These are phyloP conservation scores for Maniola hyperantus DNA, from an alignment of 2,888 invertebrate species.

Conservation along the genomic window DNA sequence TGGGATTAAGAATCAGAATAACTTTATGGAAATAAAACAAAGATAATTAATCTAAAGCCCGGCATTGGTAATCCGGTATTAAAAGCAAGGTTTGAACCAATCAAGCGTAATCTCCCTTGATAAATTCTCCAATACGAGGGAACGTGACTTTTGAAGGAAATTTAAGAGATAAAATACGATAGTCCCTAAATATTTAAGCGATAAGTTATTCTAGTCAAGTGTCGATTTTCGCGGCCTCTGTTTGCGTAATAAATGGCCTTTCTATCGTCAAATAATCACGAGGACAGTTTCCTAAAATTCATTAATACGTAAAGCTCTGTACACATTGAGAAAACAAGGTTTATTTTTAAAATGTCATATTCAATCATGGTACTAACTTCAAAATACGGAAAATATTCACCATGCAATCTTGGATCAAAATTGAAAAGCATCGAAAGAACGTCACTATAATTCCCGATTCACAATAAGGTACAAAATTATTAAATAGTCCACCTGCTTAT, in stretches of 20 bases:
- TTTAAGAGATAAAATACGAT: constrained; percentile 30
- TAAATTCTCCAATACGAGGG: constrained; percentile 29
- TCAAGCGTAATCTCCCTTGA: constrained; percentile 25
- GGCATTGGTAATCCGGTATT: constrained; percentile 5
- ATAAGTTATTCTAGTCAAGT: constrained; percentile 33
- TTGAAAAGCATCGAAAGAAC: too few relatives aligned
- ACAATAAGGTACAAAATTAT: too few relatives aligned
- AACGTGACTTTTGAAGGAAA: constrained; percentile 35
- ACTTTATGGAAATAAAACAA: constrained; percentile 4
- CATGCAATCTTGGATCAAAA: too few relatives aligned
- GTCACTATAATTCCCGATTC: too few relatives aligned
- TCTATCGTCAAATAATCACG: constrained; percentile 6
- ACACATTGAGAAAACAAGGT: not conserved
- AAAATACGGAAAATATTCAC: too few relatives aligned
- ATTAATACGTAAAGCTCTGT: not conserved
- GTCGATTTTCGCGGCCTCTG: constrained; percentile 24
- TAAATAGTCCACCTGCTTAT: too few relatives aligned
- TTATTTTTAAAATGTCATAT: too few relatives aligned
- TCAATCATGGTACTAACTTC: too few relatives aligned
- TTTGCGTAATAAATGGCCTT: constrained; percentile 20
- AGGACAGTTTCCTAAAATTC: not conserved
- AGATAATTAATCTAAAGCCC: constrained; percentile 7
- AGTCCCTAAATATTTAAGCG: constrained; percentile 32
- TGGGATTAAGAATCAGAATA: not conserved
- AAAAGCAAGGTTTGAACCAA: constrained; percentile 13